Percentiles rank a stretch among this genome's conserved stretches.
These are phyloP conservation scores for Zapornia atra DNA, from an alignment of 2,113 vertebrate genomes.

Conservation along the genomic window DNA sequence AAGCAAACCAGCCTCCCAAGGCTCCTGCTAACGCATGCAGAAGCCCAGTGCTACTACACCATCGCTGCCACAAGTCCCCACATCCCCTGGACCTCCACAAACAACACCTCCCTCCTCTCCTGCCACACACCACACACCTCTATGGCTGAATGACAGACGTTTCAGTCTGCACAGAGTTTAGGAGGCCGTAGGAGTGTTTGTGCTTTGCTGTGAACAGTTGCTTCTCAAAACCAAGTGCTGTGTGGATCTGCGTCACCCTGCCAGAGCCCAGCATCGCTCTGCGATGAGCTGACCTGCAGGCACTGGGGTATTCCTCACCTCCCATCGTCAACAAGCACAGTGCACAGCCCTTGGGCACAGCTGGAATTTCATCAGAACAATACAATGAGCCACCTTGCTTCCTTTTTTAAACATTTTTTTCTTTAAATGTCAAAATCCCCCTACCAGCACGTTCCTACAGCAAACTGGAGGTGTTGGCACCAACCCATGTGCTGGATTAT, in stretches of 20 bases:
- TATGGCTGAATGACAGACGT: fast-evolving
- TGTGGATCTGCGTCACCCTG: neutral
- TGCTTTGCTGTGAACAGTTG: neutral
- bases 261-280: neutral
- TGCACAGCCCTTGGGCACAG: neutral
- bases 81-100: neutral
- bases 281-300: neutral
- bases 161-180: neutral
- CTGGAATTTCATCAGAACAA: neutral
- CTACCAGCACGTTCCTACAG: neutral
- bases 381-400: neutral
- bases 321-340: neutral
- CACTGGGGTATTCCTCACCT: neutral
- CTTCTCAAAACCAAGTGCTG: neutral
- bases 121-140: neutral
- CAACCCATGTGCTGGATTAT: neutral
- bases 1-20: neutral
- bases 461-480: neutral
- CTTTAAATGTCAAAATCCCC: neutral
- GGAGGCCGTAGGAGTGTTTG: neutral
- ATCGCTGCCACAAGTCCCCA: fast-evolving
- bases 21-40: fast-evolving
- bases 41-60: fast-evolving
- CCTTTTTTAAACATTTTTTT: neutral
- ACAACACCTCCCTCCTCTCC: fast-evolving